Evolutionary conservation across 2,797 vertebrate genomes (phyloP), one percentile per base, ranked within the genome.

Genomic region (Esox lucius): DNA sequence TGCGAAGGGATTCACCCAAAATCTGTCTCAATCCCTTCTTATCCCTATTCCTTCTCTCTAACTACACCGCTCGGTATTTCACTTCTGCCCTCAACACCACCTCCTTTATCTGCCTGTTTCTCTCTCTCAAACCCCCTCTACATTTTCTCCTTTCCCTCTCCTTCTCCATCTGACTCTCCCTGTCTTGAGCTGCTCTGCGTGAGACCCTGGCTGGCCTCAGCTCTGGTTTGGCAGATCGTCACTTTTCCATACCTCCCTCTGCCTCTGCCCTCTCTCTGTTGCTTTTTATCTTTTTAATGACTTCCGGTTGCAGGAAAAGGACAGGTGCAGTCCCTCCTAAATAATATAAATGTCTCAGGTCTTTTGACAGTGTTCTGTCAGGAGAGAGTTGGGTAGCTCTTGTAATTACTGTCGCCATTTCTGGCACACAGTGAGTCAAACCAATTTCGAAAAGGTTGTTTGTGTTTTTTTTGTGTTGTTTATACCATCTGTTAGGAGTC

Each of bases 321-420:
- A n/a, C 39, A 19, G 42, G 68, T 15, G 11, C 22, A 69, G 42
- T 70, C 49, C 51, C 26, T 13, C 70, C 31, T 53, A 56, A 71
- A 71, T 53, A 56, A 71, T 53, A 35, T 33, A 31, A 56, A 71
- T 31, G 48, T 31, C 28, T 31, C 48, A 9, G 6, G 48, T 33
- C 49, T 31, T 51, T 49, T 16, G 48, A 17, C 7, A 53, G 70
- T 12, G 28, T 19, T n/a, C 70, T 68, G 39, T 68, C 12, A 4
- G 65, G 35, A 67, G 35, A 48, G 68, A 46, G 68, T 13, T 15
- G 46, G 68, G 68, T 17, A 22, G 68, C 39, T 69, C 22, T 22
- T 48, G 46, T 69, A 69, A 69, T 69, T 69, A 49, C 66, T 68
- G 66, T 68, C 39, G 35, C 66, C 66, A 22, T 46, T 46, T 22